Evolutionary conservation across 2,113 vertebrate species (phyloP), one percentile per base, ranked within the genome.

Genomic region (Clarias magur): DNA sequence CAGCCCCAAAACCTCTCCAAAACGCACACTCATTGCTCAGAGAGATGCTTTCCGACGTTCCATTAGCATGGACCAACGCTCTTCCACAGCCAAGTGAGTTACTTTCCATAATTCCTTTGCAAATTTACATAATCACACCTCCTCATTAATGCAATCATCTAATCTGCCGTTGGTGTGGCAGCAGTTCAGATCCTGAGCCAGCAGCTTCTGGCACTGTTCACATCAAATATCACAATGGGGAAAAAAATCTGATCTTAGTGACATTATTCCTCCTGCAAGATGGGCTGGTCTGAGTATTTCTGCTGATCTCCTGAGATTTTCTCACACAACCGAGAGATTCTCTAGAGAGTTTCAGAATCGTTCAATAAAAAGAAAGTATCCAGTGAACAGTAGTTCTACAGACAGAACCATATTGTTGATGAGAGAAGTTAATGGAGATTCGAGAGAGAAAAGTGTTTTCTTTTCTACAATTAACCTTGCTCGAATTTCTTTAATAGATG

Each of bases 1-100:
- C 93, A 99, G 97, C 88, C 92, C 97, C 85, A 99, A 98, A 94
- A 93, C 97, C 13, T 94, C 95, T 4, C 97, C 98, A 83, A 97
- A 98, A 92, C 96, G 96, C 0, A 94, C 92, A 3, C 89, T 95
- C 83, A 93, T 96, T 17, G 95, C 94, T 70, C 96, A 98, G 90
- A 96, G 97, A 82, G 97, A 99, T 30, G 96, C 96, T 88, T 96
- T 98, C 88, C 96, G 96, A 83, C 96, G 98, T 42, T 98, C 97
- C 60, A 95, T 98, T 95, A 99, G 98, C 84, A 98, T 98, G 90
- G 98, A 99, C 94, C 97, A 98, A 92, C 96, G 97, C 94, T 96
- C 95, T 92, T 96, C 95, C 90, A 94, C 95, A 90, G 95, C 79
- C 15, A 89, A 91, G 91, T 91, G 38, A 86, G 86, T 34, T 5